These are phyloP conservation scores for Ormyrus pomaceus DNA, from an alignment of 2,888 invertebrate species.

Conservation along the genomic window DNA sequence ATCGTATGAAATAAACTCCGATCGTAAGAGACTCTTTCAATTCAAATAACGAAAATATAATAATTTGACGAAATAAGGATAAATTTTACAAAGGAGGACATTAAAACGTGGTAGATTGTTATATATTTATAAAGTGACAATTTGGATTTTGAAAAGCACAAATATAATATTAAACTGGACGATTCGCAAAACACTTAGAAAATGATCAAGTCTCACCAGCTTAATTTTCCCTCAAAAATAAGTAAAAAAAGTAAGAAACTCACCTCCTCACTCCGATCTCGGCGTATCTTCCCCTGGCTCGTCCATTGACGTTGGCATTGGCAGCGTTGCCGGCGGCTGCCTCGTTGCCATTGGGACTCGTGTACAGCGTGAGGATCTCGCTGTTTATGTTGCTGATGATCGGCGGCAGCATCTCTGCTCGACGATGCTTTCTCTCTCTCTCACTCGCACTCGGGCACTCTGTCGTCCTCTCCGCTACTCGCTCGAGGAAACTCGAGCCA, in stretches of 20 bases:
- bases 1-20: too few species aligned
- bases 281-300: constrained; percentile 71
- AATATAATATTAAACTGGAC: neutral
- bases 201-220: too few species aligned
- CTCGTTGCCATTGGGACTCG: constrained; percentile 56
- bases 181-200: neutral
- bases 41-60: too few species aligned
- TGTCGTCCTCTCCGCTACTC: neutral
- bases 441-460: neutral
- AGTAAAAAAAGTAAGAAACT: constrained; percentile 44
- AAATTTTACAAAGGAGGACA: too few species aligned
- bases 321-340: neutral
- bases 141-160: neutral
- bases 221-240: too few species aligned
- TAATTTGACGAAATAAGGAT: too few species aligned
- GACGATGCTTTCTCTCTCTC: neutral
- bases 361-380: constrained; percentile 72
- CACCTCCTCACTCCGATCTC: constrained; percentile 74
- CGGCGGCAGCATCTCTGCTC: constrained; percentile 70
- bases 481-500: constrained; percentile 46
- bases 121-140: too few species aligned
- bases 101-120: too few species aligned
- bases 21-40: too few species aligned
- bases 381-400: constrained; percentile 73
- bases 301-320: constrained; percentile 56